These are phyloP conservation scores for Parnassius orleans DNA, from an alignment of 2,888 invertebrate species.

Conservation along the genomic window DNA sequence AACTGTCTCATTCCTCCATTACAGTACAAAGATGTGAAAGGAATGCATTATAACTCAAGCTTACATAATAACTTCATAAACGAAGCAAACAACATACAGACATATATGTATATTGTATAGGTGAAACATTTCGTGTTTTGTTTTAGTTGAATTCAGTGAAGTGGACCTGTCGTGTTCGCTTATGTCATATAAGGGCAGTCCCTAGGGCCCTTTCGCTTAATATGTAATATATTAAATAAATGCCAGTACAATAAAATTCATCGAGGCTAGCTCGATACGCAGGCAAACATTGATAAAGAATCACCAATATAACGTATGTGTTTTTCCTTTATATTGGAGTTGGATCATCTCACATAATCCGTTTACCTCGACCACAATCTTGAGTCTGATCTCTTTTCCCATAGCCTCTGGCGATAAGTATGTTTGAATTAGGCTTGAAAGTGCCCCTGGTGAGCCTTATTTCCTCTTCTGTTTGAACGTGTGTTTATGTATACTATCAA, in stretches of 20 bases:
- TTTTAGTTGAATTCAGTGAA: constrained; percentile 22
- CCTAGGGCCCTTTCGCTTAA: constrained; percentile 32
- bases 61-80: constrained; percentile 13
- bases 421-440: constrained; percentile 65
- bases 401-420: constrained; percentile 69
- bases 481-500: too few relatives aligned
- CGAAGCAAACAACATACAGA: constrained; percentile 9
- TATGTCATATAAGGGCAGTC: constrained; percentile 30
- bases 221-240: constrained; percentile 27
- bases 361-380: constrained; percentile 39
- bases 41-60: constrained; percentile 10
- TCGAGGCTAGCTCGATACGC: background rate
- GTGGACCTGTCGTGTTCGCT: constrained; percentile 21
- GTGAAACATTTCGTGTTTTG: constrained; percentile 22
- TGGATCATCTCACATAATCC: constrained; percentile 30
- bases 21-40: constrained; percentile 17
- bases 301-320: constrained; percentile 28
- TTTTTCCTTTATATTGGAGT: constrained; percentile 30
- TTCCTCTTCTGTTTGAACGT: constrained; percentile 64
- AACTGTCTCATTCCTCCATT: constrained; percentile 3
- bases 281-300: constrained; percentile 19
- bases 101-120: constrained; percentile 16
- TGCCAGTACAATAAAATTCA: constrained; percentile 10
- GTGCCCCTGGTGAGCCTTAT: constrained; percentile 64
- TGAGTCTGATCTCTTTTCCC: constrained; percentile 46